phyloP scores from a whole-genome alignment of 2,113 vertebrate genomes.

The Callochromis pleurospilus region DNA sequence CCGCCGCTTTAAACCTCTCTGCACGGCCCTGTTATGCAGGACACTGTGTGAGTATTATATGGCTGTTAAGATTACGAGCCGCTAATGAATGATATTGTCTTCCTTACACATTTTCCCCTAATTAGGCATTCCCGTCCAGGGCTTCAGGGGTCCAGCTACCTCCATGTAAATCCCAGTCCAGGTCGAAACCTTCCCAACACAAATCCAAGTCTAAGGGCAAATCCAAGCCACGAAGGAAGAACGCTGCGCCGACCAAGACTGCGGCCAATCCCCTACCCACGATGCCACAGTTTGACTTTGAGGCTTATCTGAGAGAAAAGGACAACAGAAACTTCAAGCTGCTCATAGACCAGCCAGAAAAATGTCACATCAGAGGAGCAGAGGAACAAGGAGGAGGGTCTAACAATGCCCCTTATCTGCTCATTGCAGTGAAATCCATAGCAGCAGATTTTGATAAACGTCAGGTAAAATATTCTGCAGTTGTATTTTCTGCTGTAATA shows the following conservation, averaged over 20 bases:
- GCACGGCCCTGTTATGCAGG: not conserved
- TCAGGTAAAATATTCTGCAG: conserved; percentile 58
- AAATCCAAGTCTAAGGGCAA: conserved; percentile 39
- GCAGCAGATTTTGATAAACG: conserved; percentile 88
- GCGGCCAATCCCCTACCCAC: not conserved
- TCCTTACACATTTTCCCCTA: not conserved
- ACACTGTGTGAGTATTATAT: not conserved
- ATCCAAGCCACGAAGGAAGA: conserved; percentile 24
- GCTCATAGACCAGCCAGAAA: conserved; percentile 87
- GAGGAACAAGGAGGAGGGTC: not conserved
- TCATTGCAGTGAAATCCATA: conserved; percentile 88
- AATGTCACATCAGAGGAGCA: conserved; percentile 68
- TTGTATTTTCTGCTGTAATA: not conserved
- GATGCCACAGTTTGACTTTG: conserved; percentile 80
- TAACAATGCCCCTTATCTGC: conserved; percentile 73
- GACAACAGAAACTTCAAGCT: conserved; percentile 85
- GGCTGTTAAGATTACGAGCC: not conserved
- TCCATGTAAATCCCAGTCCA: conserved; percentile 19
- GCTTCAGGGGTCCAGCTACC: conserved; percentile 11
- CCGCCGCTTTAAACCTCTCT: no score
- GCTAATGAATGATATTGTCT: not conserved
- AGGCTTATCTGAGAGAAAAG: conserved; percentile 81
- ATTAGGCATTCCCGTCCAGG: not conserved
- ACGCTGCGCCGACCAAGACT: conserved; percentile 12
- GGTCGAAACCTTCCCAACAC: conserved; percentile 4